phyloP scores from a whole-genome alignment of 2,113 vertebrate species.

The Hippolais icterina region DNA sequence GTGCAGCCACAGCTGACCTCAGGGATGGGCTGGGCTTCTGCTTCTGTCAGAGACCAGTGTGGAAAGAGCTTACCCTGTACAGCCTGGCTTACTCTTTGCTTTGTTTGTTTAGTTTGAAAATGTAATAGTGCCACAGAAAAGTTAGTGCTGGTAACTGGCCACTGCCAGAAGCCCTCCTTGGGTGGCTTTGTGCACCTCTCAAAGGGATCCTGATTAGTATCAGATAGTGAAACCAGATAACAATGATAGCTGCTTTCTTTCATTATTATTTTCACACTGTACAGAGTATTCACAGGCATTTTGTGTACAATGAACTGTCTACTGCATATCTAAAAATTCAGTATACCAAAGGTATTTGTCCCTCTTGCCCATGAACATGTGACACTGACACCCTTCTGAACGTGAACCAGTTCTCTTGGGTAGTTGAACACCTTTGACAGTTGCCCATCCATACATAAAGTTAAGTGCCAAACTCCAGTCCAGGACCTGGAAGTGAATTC shows the following conservation, averaged over 20 bases:
- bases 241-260: not conserved
- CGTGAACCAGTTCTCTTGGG: not conserved
- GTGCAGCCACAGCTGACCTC: not conserved
- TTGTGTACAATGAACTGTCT: not conserved
- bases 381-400: not conserved
- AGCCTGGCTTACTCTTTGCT: not conserved
- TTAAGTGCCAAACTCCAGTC: not conserved
- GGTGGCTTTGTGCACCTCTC: not conserved
- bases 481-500: constrained; percentile 8
- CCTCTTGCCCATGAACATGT: not conserved
- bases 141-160: not conserved
- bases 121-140: not conserved
- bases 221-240: not conserved
- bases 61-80: not conserved
- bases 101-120: not conserved
- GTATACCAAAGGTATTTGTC: not conserved
- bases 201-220: not conserved
- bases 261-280: not conserved
- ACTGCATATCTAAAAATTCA: not conserved
- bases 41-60: not conserved
- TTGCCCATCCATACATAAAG: not conserved
- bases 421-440: not conserved
- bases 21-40: not conserved
- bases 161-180: not conserved
- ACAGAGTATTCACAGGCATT: not conserved